These are phyloP conservation scores for Pollenia angustigena DNA, from an alignment of 2,888 invertebrate species.

Conservation along the genomic window DNA sequence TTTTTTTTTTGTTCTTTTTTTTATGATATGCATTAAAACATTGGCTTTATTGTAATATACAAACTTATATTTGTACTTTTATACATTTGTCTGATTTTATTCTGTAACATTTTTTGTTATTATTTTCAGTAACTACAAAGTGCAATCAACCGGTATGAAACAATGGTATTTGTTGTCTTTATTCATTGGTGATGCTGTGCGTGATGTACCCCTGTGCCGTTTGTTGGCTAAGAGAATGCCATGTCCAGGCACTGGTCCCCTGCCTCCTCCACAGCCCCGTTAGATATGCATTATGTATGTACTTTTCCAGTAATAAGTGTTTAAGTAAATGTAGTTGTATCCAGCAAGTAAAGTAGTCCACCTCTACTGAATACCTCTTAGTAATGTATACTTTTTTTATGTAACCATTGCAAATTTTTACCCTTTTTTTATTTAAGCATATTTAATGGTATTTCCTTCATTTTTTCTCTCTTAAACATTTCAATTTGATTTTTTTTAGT, in stretches of 20 bases:
- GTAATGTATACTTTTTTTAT: conserved; percentile 50
- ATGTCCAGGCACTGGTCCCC: conserved; percentile 84
- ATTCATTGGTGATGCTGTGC: conserved; percentile 93
- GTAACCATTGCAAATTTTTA: conserved; percentile 38
- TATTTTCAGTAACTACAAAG: conserved; percentile 89
- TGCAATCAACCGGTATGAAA: conserved; percentile 89
- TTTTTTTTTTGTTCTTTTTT: conserved; percentile 45
- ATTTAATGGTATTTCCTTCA: conserved; percentile 53
- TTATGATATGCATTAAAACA: conserved; percentile 63
- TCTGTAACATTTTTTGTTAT: conserved; percentile 55
- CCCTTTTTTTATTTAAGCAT: conserved; percentile 54
- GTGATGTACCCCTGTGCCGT: conserved; percentile 91
- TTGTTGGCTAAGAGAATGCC: conserved; percentile 90
- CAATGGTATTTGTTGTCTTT: conserved; percentile 94
- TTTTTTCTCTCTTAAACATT: conserved; percentile 50
- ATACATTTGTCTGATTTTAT: conserved; percentile 67
- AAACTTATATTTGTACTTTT: conserved; percentile 41
- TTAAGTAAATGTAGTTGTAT: conserved; percentile 2
- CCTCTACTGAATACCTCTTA: conserved; percentile 66
- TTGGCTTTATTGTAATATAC: conserved; percentile 71
- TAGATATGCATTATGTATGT: conserved; percentile 67
- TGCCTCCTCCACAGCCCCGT: conserved; percentile 81
- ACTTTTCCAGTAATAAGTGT: conserved; percentile 18
- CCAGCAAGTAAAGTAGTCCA: conserved; percentile 59
- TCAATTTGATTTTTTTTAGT: conserved; percentile 32